These are phyloP conservation scores for Saccostrea echinata DNA, from an alignment of 1,140 invertebrate species.

Conservation along the genomic window DNA sequence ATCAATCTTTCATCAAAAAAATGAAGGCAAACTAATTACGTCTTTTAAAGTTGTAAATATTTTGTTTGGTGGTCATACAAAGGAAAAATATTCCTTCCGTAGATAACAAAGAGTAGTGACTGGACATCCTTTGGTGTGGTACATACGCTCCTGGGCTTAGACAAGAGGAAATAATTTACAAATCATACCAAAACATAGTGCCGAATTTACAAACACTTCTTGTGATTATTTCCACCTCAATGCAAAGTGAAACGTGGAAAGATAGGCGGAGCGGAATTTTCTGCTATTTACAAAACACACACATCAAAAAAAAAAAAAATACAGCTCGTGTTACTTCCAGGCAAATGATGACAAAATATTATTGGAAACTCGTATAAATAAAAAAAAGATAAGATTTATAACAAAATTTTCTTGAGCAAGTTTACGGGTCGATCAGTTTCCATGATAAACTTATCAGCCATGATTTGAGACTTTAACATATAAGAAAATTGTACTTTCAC, in stretches of 20 bases:
- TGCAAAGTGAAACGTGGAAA: background rate
- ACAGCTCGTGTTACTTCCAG: too few species aligned
- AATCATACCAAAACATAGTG: background rate
- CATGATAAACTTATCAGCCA: too few species aligned
- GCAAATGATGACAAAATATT: background rate
- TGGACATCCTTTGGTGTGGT: background rate
- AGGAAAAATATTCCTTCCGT: background rate
- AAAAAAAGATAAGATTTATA: background rate
- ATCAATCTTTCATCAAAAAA: background rate
- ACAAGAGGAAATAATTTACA: background rate
- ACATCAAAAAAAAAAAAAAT: background rate
- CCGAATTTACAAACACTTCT: background rate
- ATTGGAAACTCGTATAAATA: background rate
- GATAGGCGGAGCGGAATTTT: background rate
- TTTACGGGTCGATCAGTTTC: background rate
- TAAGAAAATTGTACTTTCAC: too few species aligned
- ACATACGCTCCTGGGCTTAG: background rate
- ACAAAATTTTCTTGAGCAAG: background rate
- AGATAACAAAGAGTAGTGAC: background rate
- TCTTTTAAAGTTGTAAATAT: conserved; percentile 5
- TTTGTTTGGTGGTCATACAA: background rate
- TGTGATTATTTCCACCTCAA: background rate
- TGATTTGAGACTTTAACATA: too few species aligned
- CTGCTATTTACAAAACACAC: background rate
- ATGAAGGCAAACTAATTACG: background rate